Conservation (phyloP, 2,888 invertebrate genomes). For the Serrognathus titanus region DNA sequence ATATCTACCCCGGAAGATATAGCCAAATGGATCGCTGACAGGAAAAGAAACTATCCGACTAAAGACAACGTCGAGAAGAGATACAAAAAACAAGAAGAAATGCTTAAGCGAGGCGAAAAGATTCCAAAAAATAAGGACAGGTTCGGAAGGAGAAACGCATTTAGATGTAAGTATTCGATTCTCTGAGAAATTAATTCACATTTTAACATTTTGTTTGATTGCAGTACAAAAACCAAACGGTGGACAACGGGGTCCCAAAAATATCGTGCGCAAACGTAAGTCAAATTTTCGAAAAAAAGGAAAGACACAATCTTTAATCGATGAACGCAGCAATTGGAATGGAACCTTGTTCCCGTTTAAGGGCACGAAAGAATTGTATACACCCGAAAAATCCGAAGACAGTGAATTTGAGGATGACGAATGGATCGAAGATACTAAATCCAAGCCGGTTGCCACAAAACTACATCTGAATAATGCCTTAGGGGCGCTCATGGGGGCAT, state of each 20-base stretch:
- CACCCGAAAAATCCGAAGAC: constrained; percentile 31
- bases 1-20: constrained; percentile 78
- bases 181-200: not conserved
- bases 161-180: constrained; percentile 38
- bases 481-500: constrained; percentile 56
- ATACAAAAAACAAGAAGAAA: constrained; percentile 62
- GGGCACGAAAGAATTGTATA: constrained; percentile 39
- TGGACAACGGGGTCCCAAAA: not conserved
- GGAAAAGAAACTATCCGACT: constrained; percentile 60
- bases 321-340: constrained; percentile 45
- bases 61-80: constrained; percentile 60
- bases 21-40: constrained; percentile 77
- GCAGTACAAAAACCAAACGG: constrained; percentile 3
- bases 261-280: constrained; percentile 8
- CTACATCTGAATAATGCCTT: constrained; percentile 53
- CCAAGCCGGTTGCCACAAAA: constrained; percentile 19
- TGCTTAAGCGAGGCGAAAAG: constrained; percentile 71
- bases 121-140: constrained; percentile 47
- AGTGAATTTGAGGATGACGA: constrained; percentile 43
- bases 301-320: constrained; percentile 22
- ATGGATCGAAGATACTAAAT: constrained; percentile 30
- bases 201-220: constrained; percentile 2
- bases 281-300: constrained; percentile 9
- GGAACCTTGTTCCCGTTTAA: constrained; percentile 43
- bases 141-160: constrained; percentile 39